Base-by-base conservation (phyloP, 2,888 invertebrate genomes). In the Machimus rusticus region DNA sequence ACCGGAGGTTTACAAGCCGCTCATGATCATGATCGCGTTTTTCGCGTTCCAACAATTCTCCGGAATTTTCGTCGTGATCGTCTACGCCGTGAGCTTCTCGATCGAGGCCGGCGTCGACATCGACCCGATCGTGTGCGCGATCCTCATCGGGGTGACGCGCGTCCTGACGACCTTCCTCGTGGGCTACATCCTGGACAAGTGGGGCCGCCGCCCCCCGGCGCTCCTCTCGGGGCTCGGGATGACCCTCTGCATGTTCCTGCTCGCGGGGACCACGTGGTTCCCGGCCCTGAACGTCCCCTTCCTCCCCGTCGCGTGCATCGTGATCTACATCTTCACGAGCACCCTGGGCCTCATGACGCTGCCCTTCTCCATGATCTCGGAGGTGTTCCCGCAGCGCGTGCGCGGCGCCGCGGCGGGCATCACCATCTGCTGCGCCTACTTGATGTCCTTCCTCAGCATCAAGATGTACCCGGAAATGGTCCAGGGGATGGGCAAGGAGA, bases 361-460 rank as follows among this genome's bases (percentile, higher is more conserved):
- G 82, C 96, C 96, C 0, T 96, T 96, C 95, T 94, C 95, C 43
- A 95, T 96, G 94, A 95, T 95, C 89, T 96, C 96, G 0, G 96
- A 96, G 92, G 93, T 96, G 0, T 96, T 96, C 90, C 94, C 96
- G 0, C 93, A 94, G 1, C 93, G 93, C 87, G 93, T 94, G 0
- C 93, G 95, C 46, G 96, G 95, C 0, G 90, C 95, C 0, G 96
- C 96, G 0, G 95, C 96, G 0, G 96, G 96, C 0, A 93, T 95
- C 12, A 94, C 95, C 82, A 94, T 95, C 0, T 94, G 94, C n/a
- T 94, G 94, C 43, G 94, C 95, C 0, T 96, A 95, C 90, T 90
- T 94, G 5, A 93, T 95, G 1, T 95, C 95, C 89, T 96, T 96
- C 90, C 89, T 93, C 1, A 95, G 95, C 1, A 95, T 96, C 1